Evolutionary conservation across 2,113 vertebrate species (phyloP), one percentile per base, ranked within the genome.

Genomic region (Patagioenas fasciata): DNA sequence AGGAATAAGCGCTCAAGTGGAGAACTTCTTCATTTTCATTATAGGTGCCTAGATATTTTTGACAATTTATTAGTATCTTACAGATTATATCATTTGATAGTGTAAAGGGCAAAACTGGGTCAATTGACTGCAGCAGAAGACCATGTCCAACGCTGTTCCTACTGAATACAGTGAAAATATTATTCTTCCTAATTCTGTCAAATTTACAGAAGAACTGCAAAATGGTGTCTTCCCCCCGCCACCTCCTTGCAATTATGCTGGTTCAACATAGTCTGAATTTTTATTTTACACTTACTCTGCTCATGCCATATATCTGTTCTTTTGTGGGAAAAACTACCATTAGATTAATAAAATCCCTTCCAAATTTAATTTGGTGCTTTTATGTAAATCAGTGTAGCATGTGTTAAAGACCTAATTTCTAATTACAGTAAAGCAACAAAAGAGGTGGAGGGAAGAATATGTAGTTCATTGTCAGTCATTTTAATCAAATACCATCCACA

Each of bases 261-360:
- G 24, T 66, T 88, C 83, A 72, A 58, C 28, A 34, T 34, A 74
- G 62, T 84, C 69, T 67, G 65, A 58, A 38, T 85, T 95, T 95
- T 92, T 90, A 80, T 72, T 80, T 77, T 51, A 57, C 17, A 25
- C 32, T 92, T 87, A 42, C 38, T 69, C 71, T 66, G 51, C 61
- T 90, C 60, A 18, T 57, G 51, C 18, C 47, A 71, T 91, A 50
- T 91, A 94, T 96, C 89, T 88, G 57, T 66, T 93, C 78, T 53
- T 91, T 91, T 93, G 91, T 38, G 36, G 60, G 78, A 85, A 95
- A 91, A n/a, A 53, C 80, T 74, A 54, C 66, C 40, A 23, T 81
- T 91, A 88, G 80, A 83, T 70, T 84, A 95, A 95, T 65, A 87
- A 94, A 96, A 96, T 79, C 85, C 25, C 65, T 85, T 88, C 72